Conservation (phyloP, 2,797 vertebrate genomes). For the Spinibarbus caldwelli region DNA sequence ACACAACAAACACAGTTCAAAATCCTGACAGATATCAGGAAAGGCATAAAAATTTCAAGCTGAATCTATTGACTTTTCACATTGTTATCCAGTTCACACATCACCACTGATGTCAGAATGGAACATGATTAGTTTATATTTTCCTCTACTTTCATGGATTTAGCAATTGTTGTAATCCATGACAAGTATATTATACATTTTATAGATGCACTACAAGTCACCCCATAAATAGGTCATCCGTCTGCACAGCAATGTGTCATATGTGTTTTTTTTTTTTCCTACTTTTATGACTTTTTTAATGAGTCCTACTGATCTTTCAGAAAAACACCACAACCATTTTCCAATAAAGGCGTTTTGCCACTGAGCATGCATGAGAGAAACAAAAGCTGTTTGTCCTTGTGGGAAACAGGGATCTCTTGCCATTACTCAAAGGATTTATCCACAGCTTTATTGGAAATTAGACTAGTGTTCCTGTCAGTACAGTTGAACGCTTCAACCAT, state of each 20-base stretch:
- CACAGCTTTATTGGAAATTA: constrained; percentile 54
- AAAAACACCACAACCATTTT: constrained; percentile 80
- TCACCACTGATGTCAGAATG: constrained; percentile 54
- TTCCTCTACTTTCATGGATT: constrained; percentile 71
- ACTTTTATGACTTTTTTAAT: constrained; percentile 79
- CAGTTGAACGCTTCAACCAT: constrained; percentile 13
- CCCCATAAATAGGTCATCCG: constrained; percentile 79
- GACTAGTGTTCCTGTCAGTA: constrained; percentile 31
- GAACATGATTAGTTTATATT: constrained; percentile 73
- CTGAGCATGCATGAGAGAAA: constrained; percentile 76
- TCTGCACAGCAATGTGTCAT: constrained; percentile 81
- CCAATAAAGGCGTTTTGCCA: constrained; percentile 75
- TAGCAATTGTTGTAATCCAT: constrained; percentile 61
- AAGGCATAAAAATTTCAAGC: not conserved
- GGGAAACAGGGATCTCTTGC: constrained; percentile 62
- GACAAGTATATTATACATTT: constrained; percentile 72
- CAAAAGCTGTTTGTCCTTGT: constrained; percentile 81
- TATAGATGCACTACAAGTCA: constrained; percentile 79
- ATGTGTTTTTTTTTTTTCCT: constrained; percentile 65
- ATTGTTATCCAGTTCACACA: constrained; percentile 65
- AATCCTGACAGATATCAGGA: too few species aligned
- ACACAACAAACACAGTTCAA: too few species aligned
- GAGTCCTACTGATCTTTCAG: constrained; percentile 79
- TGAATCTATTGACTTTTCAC: constrained; percentile 52
- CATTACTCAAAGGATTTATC: constrained; percentile 59